Conservation (phyloP, 2,888 invertebrate species). For the Acronicta alni region DNA sequence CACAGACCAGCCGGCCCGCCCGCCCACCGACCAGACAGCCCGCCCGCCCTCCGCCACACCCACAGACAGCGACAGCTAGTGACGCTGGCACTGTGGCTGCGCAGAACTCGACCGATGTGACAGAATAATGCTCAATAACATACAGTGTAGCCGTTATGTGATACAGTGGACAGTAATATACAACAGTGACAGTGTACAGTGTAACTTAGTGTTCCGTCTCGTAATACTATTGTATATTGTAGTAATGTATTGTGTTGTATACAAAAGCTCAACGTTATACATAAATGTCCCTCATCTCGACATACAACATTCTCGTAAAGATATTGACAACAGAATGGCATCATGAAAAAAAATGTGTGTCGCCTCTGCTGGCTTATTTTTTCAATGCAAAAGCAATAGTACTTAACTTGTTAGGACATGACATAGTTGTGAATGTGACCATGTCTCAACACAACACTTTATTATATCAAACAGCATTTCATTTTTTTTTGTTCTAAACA, state of each 20-base stretch:
- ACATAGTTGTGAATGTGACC: not conserved
- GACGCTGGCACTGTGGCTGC: no score
- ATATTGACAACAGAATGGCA: no score
- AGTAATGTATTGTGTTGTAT: not conserved
- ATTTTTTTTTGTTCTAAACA: no score
- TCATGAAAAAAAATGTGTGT: no score
- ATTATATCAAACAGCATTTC: no score
- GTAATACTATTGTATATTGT: not conserved
- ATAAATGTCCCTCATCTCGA: not conserved
- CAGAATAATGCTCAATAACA: no score
- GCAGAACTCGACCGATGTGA: no score
- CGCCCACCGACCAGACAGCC: no score
- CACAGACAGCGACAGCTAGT: no score
- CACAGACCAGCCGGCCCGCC: not conserved
- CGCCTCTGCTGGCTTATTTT: not conserved
- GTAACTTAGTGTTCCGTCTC: not conserved
- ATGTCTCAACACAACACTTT: not conserved
- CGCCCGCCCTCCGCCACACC: no score
- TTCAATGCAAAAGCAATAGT: not conserved
- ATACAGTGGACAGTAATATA: not conserved
- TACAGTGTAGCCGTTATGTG: conserved; percentile 14
- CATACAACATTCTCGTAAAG: no score
- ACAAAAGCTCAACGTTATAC: not conserved
- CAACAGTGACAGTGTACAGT: not conserved
- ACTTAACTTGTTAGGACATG: not conserved